Conservation (phyloP, 1,140 invertebrate species). For the Hermetia illucens region DNA sequence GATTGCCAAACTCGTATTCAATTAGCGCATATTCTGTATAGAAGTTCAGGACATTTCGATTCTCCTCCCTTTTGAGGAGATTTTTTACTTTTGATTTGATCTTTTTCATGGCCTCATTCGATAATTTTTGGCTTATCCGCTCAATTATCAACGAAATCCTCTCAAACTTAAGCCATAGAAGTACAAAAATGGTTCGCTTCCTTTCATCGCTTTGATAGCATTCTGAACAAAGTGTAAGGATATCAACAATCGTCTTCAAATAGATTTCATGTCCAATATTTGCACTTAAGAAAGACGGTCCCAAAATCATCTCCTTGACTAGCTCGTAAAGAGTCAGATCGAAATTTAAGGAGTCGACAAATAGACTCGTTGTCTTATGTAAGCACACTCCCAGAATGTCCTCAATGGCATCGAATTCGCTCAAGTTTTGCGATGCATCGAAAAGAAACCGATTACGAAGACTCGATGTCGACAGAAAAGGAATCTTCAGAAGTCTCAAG, state of each 20-base stretch:
- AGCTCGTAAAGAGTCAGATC: constrained; percentile 9
- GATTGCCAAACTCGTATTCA: constrained; percentile 37
- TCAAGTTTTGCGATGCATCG: constrained; percentile 18
- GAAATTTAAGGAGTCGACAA: constrained; percentile 3
- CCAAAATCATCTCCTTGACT: constrained; percentile 24
- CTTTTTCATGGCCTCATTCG: constrained; percentile 30
- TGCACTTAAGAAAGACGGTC: constrained; percentile 42
- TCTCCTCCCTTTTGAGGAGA: constrained; percentile 36
- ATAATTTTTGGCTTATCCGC: constrained; percentile 30
- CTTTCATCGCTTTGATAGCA: constrained; percentile 24
- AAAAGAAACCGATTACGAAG: constrained; percentile 26
- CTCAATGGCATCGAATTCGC: constrained; percentile 33
- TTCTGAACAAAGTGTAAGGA: constrained; percentile 29
- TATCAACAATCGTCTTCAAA: constrained; percentile 32
- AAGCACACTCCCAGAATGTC: constrained; percentile 15
- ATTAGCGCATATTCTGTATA: constrained; percentile 48
- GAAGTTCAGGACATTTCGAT: constrained; percentile 39
- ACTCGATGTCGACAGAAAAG: constrained; percentile 32
- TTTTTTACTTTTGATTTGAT: constrained; percentile 37
- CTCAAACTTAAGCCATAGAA: constrained; percentile 47
- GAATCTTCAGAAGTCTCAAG: constrained; percentile 43
- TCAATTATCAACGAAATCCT: constrained; percentile 35
- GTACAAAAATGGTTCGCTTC: constrained; percentile 31
- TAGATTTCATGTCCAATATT: constrained; percentile 44
- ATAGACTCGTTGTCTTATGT: constrained; percentile 3